phyloP scores from a whole-genome alignment of 2,888 invertebrate genomes.

The Epinotia demarniana region DNA sequence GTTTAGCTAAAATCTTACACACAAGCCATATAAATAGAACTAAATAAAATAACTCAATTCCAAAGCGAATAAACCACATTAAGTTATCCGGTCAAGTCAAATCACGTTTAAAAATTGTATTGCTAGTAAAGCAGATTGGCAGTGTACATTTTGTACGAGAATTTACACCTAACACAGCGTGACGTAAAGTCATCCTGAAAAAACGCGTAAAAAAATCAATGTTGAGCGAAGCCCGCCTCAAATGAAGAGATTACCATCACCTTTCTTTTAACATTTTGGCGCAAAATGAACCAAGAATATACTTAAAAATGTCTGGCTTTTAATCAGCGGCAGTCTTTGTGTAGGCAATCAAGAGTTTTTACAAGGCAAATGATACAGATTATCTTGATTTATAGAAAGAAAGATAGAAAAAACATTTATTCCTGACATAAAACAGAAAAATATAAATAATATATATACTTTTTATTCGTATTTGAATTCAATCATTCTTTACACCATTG shows the following conservation, averaged over 20 bases:
- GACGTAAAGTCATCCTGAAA: conserved; percentile 20
- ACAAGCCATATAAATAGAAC: too few species aligned
- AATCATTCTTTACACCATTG: too few species aligned
- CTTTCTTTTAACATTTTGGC: conserved; percentile 36
- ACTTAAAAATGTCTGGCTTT: conserved; percentile 37
- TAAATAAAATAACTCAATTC: too few species aligned
- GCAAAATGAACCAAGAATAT: conserved; percentile 36
- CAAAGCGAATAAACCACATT: neutral
- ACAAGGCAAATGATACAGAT: conserved; percentile 21
- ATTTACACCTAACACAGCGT: neutral
- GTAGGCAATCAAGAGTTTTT: conserved; percentile 13
- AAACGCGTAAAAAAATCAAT: conserved; percentile 36
- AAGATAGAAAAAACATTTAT: too few species aligned
- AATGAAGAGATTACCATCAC: conserved; percentile 39
- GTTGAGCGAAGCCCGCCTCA: conserved; percentile 27
- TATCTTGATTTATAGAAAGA: neutral
- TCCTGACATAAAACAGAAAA: too few species aligned
- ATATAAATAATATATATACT: too few species aligned
- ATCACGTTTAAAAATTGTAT: neutral
- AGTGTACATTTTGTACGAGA: neutral
- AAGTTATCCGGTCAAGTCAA: neutral
- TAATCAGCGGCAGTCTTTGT: conserved; percentile 34
- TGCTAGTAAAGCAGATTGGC: too few species aligned
- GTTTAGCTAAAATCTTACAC: too few species aligned
- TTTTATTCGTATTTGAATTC: too few species aligned